phyloP scores from a whole-genome alignment of 92 coral and sea anemone genomes.

The Virgularia gustaviana region DNA sequence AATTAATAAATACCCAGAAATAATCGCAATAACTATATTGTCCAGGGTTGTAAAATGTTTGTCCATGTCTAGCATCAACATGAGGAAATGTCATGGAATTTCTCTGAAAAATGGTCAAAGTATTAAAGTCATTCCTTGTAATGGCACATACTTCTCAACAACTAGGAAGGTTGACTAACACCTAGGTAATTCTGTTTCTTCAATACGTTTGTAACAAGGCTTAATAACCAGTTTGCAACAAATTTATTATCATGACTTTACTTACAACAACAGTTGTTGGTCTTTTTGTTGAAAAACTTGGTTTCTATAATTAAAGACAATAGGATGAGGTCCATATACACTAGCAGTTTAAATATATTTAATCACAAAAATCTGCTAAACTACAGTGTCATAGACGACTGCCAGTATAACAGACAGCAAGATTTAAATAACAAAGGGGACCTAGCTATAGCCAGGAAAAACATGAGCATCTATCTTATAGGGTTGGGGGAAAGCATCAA shows the following conservation, averaged over 20 bases:
- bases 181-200: not conserved
- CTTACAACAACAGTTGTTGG: slow-evolving; percentile 34
- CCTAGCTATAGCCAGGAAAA: too few relatives aligned
- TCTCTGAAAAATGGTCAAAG: slow-evolving; percentile 7
- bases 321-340: not conserved
- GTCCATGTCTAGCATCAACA: slow-evolving; percentile 27
- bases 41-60: slow-evolving; percentile 31
- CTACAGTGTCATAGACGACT: too few relatives aligned
- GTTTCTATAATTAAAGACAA: slow-evolving; percentile 11
- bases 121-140: too few relatives aligned
- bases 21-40: slow-evolving; percentile 32
- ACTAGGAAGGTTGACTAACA: too few relatives aligned
- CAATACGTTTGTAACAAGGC: too few relatives aligned
- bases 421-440: too few relatives aligned
- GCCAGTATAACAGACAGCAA: too few relatives aligned
- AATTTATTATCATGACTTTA: not conserved
- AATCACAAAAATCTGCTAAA: not conserved
- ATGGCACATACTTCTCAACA: too few relatives aligned
- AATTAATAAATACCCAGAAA: slow-evolving; percentile 38
- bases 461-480: too few relatives aligned
- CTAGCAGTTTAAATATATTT: not conserved
- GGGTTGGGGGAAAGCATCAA: too few relatives aligned
- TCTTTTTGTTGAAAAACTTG: slow-evolving; percentile 37
- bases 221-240: not conserved
- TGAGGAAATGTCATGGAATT: slow-evolving; percentile 38